Conservation (phyloP, 2,797 vertebrate species). For the Pterois miles region DNA sequence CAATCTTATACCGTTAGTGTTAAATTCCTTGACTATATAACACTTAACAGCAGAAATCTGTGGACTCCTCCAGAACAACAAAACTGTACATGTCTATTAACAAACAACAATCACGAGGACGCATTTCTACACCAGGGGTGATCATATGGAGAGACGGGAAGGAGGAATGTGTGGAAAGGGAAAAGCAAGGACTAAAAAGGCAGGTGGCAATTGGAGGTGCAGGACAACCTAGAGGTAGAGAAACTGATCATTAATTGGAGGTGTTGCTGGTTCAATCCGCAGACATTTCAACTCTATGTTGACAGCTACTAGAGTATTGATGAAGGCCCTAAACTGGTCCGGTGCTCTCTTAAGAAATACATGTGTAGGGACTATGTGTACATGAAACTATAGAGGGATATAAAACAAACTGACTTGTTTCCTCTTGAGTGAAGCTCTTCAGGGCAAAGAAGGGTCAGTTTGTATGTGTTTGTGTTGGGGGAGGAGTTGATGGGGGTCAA, state of each 20-base stretch:
- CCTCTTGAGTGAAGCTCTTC: not conserved
- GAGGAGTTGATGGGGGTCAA: constrained; percentile 33
- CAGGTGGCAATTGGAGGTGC: constrained; percentile 2
- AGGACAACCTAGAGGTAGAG: constrained; percentile 4
- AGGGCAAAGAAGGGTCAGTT: constrained; percentile 30
- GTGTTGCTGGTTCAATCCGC: not conserved
- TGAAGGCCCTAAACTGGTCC: not conserved
- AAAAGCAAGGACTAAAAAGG: constrained; percentile 14
- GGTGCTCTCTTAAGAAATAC: not conserved
- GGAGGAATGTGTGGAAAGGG: constrained; percentile 13
- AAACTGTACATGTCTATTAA: not conserved
- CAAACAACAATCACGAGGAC: constrained; percentile 20
- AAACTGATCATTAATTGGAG: constrained; percentile 24
- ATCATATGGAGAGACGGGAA: constrained; percentile 6
- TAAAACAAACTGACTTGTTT: not conserved
- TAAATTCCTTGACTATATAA: not conserved
- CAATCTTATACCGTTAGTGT: not conserved
- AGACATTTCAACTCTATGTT: not conserved
- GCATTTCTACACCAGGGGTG: constrained; percentile 11
- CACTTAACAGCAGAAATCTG: constrained; percentile 53
- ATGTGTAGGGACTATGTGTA: not conserved
- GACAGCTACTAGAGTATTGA: not conserved
- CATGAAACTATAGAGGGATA: not conserved
- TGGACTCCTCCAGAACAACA: constrained; percentile 38
- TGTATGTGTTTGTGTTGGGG: constrained; percentile 22